phyloP scores from a whole-genome alignment of 2,888 invertebrate genomes.

The Protodeltote pygarga region DNA sequence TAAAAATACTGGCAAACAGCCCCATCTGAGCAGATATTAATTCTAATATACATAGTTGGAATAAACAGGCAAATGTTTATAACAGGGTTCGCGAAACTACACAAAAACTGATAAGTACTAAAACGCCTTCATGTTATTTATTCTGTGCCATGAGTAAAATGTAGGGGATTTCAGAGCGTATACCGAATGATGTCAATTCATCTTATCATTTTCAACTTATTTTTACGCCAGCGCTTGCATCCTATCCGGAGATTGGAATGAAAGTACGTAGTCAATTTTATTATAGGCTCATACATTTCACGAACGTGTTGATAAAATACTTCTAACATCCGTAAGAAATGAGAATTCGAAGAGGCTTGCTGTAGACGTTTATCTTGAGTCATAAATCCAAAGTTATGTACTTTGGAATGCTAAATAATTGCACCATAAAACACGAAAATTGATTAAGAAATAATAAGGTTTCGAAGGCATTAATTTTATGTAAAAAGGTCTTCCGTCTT shows the following conservation, averaged over 20 bases:
- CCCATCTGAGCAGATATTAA: too few species aligned
- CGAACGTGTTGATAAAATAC: conserved; percentile 32
- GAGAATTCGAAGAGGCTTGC: conserved; percentile 10
- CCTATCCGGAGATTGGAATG: conserved; percentile 21
- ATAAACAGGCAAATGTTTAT: too few species aligned
- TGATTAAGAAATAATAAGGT: conserved; percentile 1
- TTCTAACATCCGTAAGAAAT: conserved; percentile 20
- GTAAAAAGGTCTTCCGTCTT: background rate
- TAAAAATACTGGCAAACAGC: too few species aligned
- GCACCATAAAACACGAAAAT: conserved; percentile 12
- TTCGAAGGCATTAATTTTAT: background rate
- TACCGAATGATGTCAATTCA: conserved; percentile 13
- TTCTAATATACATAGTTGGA: too few species aligned
- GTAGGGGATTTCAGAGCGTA: background rate
- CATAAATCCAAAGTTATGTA: conserved; percentile 20
- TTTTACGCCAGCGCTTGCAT: conserved; percentile 13
- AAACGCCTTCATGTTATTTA: too few species aligned
- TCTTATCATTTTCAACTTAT: conserved; percentile 7
- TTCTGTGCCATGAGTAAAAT: too few species aligned
- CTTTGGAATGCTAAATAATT: conserved; percentile 19
- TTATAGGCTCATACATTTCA: conserved; percentile 26
- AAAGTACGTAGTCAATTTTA: conserved; percentile 30
- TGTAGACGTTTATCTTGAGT: conserved; percentile 5
- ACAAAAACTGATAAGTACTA: too few species aligned
- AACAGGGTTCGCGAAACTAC: too few species aligned